These are phyloP conservation scores for Chrysopa pallens DNA, from an alignment of 1,140 invertebrate species.

Conservation along the genomic window DNA sequence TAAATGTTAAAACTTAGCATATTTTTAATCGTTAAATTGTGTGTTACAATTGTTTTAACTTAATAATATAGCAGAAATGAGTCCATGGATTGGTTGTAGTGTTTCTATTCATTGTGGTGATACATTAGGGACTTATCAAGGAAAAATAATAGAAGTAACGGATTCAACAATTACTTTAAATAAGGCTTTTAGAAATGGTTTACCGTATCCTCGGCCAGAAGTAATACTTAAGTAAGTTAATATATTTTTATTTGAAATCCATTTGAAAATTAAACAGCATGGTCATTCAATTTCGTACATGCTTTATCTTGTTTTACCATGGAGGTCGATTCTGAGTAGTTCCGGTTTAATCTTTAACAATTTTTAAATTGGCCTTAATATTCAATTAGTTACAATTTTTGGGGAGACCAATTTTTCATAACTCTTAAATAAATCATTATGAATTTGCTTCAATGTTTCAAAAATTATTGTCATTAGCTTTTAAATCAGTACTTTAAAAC, in stretches of 20 bases:
- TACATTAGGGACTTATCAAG: conserved; percentile 52
- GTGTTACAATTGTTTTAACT: too few species aligned
- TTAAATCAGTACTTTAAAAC: too few species aligned
- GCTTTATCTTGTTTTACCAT: background rate
- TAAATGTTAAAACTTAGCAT: too few species aligned
- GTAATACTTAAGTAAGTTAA: conserved; percentile 32
- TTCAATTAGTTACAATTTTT: conserved; percentile 12
- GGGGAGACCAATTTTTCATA: too few species aligned
- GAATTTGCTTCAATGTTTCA: too few species aligned
- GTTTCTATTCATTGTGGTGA: conserved; percentile 61
- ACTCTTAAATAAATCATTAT: too few species aligned
- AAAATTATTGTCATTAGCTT: too few species aligned
- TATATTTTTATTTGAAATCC: background rate
- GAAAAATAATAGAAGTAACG: conserved; percentile 56
- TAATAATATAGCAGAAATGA: conserved; percentile 17
- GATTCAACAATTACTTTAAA: conserved; percentile 49
- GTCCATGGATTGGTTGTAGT: conserved; percentile 50
- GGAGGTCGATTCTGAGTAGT: background rate
- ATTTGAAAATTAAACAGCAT: background rate
- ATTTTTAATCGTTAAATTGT: too few species aligned
- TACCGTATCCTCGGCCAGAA: conserved; percentile 38
- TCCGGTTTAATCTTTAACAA: background rate
- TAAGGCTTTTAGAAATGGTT: conserved; percentile 64
- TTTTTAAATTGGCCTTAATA: conserved; percentile 6
- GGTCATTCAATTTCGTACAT: background rate